These are phyloP conservation scores for Ameiurus melas DNA, from an alignment of 2,113 vertebrate species.

Conservation along the genomic window DNA sequence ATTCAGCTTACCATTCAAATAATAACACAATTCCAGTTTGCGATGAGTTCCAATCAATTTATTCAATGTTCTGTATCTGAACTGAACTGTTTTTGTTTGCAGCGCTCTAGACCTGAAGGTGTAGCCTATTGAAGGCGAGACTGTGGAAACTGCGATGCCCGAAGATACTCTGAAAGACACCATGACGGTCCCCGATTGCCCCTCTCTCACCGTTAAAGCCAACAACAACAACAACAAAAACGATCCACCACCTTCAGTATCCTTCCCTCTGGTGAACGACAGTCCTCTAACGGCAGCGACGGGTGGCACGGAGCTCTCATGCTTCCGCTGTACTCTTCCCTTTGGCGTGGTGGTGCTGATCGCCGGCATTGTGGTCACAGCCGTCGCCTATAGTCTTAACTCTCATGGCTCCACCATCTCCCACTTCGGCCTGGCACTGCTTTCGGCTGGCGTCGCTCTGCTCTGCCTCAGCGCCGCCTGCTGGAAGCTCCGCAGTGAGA, in stretches of 20 bases:
- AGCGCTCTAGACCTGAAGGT: neutral
- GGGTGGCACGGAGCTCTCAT: slow-evolving; percentile 90
- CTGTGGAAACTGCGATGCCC: slow-evolving; percentile 74
- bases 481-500: slow-evolving; percentile 86
- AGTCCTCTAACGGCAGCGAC: slow-evolving; percentile 91
- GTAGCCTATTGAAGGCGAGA: slow-evolving; percentile 5
- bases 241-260: slow-evolving; percentile 60
- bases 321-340: slow-evolving; percentile 92
- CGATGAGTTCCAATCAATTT: neutral
- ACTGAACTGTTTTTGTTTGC: neutral
- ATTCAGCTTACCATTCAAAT: neutral
- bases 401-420: slow-evolving; percentile 97
- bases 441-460: slow-evolving; percentile 84
- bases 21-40: neutral
- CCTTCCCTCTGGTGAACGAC: slow-evolving; percentile 85
- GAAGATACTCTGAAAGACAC: slow-evolving; percentile 80
- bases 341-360: slow-evolving; percentile 96
- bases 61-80: neutral
- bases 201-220: slow-evolving; percentile 55
- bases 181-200: slow-evolving; percentile 71
- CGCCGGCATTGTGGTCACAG: slow-evolving; percentile 87
- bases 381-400: slow-evolving; percentile 95
- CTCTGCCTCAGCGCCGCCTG: slow-evolving; percentile 84
- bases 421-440: slow-evolving; percentile 86
- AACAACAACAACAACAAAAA: slow-evolving; percentile 67